A percentile compares a stretch with the other conserved stretches of the same genome.
These are phyloP conservation scores for Tragelaphus buxtoni DNA, from an alignment of 2,113 vertebrate species.

Conservation along the genomic window DNA sequence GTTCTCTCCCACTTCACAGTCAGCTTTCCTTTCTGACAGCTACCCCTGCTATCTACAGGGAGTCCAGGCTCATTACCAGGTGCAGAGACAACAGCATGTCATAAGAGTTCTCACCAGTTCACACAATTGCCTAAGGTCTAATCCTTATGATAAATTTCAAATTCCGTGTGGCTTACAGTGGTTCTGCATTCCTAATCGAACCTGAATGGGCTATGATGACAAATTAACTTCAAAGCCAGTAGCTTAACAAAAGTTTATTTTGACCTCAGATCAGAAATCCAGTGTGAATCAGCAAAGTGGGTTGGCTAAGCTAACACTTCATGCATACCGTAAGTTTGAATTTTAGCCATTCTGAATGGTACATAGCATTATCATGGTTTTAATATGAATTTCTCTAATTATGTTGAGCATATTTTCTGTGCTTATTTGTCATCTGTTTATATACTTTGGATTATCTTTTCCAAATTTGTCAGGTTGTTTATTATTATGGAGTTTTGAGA, in stretches of 20 bases:
- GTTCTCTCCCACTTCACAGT: neutral
- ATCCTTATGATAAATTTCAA: conserved; percentile 19
- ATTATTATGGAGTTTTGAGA: neutral
- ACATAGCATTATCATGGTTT: neutral
- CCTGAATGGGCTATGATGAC: neutral
- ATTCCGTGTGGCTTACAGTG: neutral
- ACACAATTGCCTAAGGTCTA: neutral
- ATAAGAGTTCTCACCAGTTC: neutral
- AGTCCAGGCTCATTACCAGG: neutral
- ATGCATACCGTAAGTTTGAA: neutral
- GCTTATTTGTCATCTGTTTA: neutral
- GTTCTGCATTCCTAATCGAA: neutral
- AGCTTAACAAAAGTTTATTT: neutral
- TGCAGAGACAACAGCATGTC: neutral
- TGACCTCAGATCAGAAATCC: neutral
- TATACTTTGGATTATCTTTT: neutral
- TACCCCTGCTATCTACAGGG: neutral
- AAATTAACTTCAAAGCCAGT: neutral
- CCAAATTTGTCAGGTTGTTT: neutral
- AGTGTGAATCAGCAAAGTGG: neutral
- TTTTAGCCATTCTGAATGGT: neutral
- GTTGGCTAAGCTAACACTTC: neutral
- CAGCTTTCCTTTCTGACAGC: neutral
- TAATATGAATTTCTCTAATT: neutral
- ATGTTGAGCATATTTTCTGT: neutral